Percentiles rank a stretch among this genome's conserved stretches.
Conservation (phyloP, 2,797 vertebrate species). For the Scyliorhinus canicula region DNA sequence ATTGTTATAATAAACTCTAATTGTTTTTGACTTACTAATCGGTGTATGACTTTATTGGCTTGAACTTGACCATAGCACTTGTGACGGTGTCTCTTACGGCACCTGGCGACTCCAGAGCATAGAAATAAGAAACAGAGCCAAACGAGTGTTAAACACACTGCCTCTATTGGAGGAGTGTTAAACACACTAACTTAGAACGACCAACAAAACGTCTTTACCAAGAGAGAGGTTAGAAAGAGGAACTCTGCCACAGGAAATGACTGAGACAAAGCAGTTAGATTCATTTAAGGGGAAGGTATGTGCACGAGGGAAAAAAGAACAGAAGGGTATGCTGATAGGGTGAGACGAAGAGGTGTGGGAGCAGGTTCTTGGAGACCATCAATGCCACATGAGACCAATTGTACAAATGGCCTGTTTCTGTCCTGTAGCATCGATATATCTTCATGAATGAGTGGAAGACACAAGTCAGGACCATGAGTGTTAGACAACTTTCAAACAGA, state of each 20-base stretch:
- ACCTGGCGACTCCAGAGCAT: too few species aligned
- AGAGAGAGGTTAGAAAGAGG: neutral
- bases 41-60: too few species aligned
- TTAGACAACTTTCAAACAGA: neutral
- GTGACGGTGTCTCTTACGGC: too few species aligned
- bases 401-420: neutral
- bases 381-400: neutral
- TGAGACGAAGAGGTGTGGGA: neutral
- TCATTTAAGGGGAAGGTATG: neutral
- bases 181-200: too few species aligned
- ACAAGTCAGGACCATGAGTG: neutral
- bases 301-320: neutral
- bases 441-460: neutral
- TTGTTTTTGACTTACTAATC: too few species aligned
- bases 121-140: too few species aligned
- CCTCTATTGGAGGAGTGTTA: too few species aligned
- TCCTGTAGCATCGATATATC: neutral
- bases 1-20: too few species aligned
- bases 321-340: neutral
- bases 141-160: too few species aligned
- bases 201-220: neutral
- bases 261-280: neutral
- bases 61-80: too few species aligned
- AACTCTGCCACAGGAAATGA: neutral
- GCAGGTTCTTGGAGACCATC: neutral